Base-by-base conservation (phyloP, 2,797 vertebrate species). In the Rhynchonycteris naso region DNA sequence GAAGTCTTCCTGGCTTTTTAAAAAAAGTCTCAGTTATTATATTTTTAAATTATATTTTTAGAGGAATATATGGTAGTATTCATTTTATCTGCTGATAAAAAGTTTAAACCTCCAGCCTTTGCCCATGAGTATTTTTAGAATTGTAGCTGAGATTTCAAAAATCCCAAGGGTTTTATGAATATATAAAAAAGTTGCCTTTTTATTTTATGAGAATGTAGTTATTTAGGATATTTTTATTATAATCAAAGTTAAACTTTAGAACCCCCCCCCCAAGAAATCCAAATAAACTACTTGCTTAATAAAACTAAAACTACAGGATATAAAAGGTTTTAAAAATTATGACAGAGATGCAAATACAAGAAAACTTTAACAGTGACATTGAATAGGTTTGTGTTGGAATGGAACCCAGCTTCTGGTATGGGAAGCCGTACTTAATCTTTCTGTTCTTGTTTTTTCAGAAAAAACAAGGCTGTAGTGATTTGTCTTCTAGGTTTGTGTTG, bases 161-260 rank as follows among this genome's bases (percentile, higher is more conserved):
- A 83, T 65, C n/a, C 21, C 28, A 69, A 65, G 56, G 19, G 13
- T 91, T 89, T 90, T 78, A 83, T 75, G 59, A 74, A n/a, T 79
- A 52, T 38, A 16, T 38, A 5, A 81, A 68, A 78, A 82, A 50
- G 14, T 80, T 89, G 12, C 13, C 10, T 94, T 96, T 91, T 89
- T 88, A 71, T 56, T 76, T 78, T 87, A 56, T 52, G 68, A 80
- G 19, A 56, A 35, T 50, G 21, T 84, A 12, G 10, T 74, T 93
- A 50, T 59, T 66, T 47, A 88, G 50, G 52, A 74, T 93, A 58
- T 91, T 82, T 87, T 94, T 91, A 82, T 59, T 66, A 10, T 81
- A 68, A 50, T 90, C 81, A 69, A 50, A 94, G 52, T 76, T 94
- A 88, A 92, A 90, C 35, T 88, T 84, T 56, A 38, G 43, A 90